These are phyloP conservation scores for Callionymus lyra DNA, from an alignment of 2,113 vertebrate genomes.

Conservation along the genomic window DNA sequence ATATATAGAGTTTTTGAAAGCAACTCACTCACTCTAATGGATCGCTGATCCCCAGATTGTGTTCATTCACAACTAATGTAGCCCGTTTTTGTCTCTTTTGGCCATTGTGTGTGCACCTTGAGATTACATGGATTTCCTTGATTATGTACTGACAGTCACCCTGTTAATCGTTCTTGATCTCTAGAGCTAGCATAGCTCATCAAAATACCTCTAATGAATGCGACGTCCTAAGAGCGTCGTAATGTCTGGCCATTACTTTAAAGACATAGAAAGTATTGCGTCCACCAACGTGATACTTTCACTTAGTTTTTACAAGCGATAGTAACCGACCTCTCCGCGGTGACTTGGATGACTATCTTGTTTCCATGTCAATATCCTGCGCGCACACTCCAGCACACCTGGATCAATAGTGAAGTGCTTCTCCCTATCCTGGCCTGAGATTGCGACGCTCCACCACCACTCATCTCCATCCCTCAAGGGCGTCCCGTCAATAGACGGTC, in stretches of 20 bases:
- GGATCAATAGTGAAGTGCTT: slow-evolving; percentile 30
- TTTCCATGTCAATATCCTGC: slow-evolving; percentile 5
- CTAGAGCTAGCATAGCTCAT: too few species aligned
- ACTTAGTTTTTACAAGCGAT: neutral
- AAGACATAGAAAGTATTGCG: neutral
- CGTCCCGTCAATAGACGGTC: slow-evolving; percentile 18
- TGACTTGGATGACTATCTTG: slow-evolving; percentile 6
- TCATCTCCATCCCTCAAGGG: slow-evolving; percentile 36
- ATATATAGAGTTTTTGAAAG: too few species aligned
- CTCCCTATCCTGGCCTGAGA: slow-evolving; percentile 13
- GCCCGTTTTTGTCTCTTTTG: too few species aligned
- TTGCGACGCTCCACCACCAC: slow-evolving; percentile 11
- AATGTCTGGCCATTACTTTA: too few species aligned
- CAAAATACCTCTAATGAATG: too few species aligned
- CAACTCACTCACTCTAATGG: too few species aligned
- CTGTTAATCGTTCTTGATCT: too few species aligned
- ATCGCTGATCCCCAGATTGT: too few species aligned
- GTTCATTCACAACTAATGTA: too few species aligned
- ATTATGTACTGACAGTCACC: too few species aligned
- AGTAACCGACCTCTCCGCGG: slow-evolving; percentile 4
- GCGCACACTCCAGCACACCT: slow-evolving; percentile 1
- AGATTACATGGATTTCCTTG: too few species aligned
- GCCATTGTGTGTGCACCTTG: too few species aligned
- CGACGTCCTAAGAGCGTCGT: neutral
- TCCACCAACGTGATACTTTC: neutral